Evolutionary conservation across 1,140 invertebrate genomes (phyloP), one percentile per base, ranked within the genome.

Genomic region (Popillia japonica): DNA sequence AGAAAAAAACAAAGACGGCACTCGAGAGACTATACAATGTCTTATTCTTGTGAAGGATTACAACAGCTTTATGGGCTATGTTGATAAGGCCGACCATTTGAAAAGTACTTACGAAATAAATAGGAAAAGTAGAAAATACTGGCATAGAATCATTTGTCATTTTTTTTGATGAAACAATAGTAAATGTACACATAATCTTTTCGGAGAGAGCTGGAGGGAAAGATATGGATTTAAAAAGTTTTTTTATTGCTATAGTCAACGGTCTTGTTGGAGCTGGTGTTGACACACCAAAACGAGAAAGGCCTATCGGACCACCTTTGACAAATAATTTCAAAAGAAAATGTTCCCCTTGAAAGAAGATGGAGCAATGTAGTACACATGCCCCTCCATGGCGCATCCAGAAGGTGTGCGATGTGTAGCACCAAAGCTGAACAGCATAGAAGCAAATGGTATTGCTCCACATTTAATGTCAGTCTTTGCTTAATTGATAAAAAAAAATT

Each of bases 101-200:
- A 41, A 42, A 75, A 42, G 11, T 9, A 42, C 40, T 42, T 75
- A 75, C 22, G 9, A 44, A 42, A 42, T 42, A 22, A 17, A 22
- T 11, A 14, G 73, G 11, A 75, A 42, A 42, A 42, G 34, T 20
- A 11, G 73, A 6, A 75, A 75, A 44, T 75, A 40, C 40, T 75
- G 73, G 40, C 34, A 75, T 22, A 79, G 78, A 72, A 68, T 81
- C 10, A 34, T 34, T 34, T 81, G 77, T 72, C 78, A 82, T 78
- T 83, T 83, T 83, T 83, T 59, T n/a, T 83, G 78, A 83, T 74
- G 40, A 80, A 9, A 59, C 72, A 14, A 68, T 80, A 6, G 78
- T 81, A 14, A 78, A 81, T 75, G 44, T 61, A 27, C 80, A 76
- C 72, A 79, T 82, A 20, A 61, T 82, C 9, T 80, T 76, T 75